These are phyloP conservation scores for Napeogenes sylphis DNA, from an alignment of 2,888 invertebrate genomes.

Conservation along the genomic window DNA sequence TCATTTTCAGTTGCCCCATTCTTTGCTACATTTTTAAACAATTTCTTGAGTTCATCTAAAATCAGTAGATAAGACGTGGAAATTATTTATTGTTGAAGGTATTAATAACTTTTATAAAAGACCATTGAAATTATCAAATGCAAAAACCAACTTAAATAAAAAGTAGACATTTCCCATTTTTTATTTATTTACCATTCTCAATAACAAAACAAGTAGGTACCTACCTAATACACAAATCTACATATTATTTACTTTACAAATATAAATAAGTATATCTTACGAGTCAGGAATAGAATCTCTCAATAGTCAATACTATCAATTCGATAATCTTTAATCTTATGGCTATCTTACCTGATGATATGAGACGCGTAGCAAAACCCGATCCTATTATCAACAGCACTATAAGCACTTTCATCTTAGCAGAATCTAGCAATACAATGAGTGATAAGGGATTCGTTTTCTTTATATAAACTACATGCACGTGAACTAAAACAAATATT, in stretches of 20 bases:
- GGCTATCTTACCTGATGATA: conserved; percentile 50
- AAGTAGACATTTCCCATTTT: no score
- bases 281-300: no score
- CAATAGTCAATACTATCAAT: no score
- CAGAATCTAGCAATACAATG: conserved; percentile 34
- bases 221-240: no score
- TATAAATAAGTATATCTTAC: no score
- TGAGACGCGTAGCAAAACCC: conserved; percentile 42
- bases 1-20: conserved; percentile 49
- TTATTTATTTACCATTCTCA: no score
- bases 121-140: no score
- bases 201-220: no score
- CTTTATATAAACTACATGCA: conserved; percentile 38
- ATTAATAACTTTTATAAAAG: no score
- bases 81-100: no score
- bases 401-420: conserved; percentile 53
- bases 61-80: neutral
- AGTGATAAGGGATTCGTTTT: conserved; percentile 36
- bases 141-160: no score
- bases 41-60: conserved; percentile 35
- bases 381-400: conserved; percentile 42
- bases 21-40: conserved; percentile 51
- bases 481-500: conserved; percentile 4
- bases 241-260: no score
- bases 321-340: conserved; percentile 4